A percentile compares a stretch with the other conserved stretches of the same genome.
Evolutionary conservation across 2,797 vertebrate genomes (phyloP).

Genomic region (Paramormyrops hopkinsi): DNA sequence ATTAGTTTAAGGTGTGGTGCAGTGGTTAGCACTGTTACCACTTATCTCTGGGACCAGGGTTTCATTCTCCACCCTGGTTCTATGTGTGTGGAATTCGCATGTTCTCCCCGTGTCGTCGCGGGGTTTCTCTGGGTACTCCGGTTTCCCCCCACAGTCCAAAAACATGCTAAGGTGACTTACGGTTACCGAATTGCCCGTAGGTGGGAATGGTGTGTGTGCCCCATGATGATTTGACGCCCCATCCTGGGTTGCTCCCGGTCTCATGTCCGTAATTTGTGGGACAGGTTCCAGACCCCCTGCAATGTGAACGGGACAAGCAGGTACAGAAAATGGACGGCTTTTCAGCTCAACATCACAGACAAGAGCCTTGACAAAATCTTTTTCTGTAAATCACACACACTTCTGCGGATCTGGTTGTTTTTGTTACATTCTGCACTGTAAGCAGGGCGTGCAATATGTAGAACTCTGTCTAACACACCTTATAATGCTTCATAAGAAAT

Average conservation of each 20-base stretch:
- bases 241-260: not conserved
- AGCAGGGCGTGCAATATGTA: constrained; percentile 28
- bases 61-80: not conserved
- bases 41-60: not conserved
- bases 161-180: not conserved
- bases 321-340: not conserved
- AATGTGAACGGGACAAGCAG: not conserved
- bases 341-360: not conserved
- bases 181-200: not conserved
- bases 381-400: constrained; percentile 6
- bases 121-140: not conserved
- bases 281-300: not conserved
- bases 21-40: not conserved
- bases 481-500: constrained; percentile 29
- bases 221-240: not conserved
- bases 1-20: not conserved
- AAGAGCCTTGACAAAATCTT: not conserved
- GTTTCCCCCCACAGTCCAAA: not conserved
- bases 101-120: not conserved
- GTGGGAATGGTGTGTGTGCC: not conserved
- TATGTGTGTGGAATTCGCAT: not conserved
- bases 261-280: not conserved
- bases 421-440: constrained; percentile 18
- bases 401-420: constrained; percentile 19
- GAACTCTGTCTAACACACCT: not conserved